Evolutionary conservation across 2,797 vertebrate genomes (phyloP).

Genomic region (Liasis olivaceus): DNA sequence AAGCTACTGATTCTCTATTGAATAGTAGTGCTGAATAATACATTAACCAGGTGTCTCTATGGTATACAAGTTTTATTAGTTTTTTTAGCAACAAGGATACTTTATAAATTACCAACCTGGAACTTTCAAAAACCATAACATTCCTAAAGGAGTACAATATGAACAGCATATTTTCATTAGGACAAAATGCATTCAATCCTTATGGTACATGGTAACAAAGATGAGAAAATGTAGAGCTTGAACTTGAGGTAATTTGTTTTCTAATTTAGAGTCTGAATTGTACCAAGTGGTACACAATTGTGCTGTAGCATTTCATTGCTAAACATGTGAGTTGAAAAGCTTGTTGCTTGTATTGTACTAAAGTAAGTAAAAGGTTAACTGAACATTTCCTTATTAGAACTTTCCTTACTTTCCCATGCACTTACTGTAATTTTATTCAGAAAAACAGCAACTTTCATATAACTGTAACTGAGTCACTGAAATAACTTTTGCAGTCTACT

Average conservation of each 20-base stretch:
- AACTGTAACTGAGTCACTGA: not conserved
- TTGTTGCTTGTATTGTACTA: not conserved
- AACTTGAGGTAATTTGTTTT: fast-evolving
- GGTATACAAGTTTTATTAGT: constrained; percentile 56
- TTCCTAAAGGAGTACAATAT: not conserved
- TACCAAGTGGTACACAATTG: not conserved
- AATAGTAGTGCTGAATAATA: constrained; percentile 59
- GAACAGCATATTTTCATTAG: not conserved
- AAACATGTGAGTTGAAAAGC: not conserved
- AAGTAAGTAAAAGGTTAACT: not conserved
- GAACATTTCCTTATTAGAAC: not conserved
- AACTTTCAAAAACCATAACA: constrained; percentile 38
- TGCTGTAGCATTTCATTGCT: not conserved
- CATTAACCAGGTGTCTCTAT: constrained; percentile 47
- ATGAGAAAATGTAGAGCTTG: not conserved
- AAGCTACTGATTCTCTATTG: constrained; percentile 55
- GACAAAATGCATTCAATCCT: constrained; percentile 12
- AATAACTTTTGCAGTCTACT: not conserved
- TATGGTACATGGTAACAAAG: not conserved
- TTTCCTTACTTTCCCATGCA: not conserved
- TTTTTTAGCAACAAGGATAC: constrained; percentile 53
- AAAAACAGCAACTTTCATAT: not conserved
- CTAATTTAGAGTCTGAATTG: not conserved
- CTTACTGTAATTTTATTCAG: not conserved
- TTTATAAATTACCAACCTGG: constrained; percentile 35